Percentiles rank a stretch among this genome's conserved stretches.
phyloP scores from a whole-genome alignment of 2,797 vertebrate genomes.

The Cossypha niveicapilla region DNA sequence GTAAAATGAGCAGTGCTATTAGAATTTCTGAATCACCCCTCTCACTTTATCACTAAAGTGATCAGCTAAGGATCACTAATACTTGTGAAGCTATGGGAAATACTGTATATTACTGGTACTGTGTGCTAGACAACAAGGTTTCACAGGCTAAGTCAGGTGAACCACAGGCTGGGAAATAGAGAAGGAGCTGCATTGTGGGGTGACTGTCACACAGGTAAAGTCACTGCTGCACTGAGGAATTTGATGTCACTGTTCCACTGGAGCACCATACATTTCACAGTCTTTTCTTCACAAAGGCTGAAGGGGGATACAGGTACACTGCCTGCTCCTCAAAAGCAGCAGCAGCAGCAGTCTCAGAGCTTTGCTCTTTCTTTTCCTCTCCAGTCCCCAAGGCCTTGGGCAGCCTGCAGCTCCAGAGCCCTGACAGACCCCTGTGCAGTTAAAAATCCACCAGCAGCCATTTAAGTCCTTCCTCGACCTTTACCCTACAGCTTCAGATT shows the following conservation, averaged over 20 bases:
- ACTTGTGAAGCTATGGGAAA: not conserved
- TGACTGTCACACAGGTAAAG: not conserved
- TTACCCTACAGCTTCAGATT: not conserved
- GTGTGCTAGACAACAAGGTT: no score
- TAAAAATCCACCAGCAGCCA: not conserved
- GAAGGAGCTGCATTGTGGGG: not conserved
- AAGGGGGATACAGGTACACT: not conserved
- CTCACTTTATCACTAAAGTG: not conserved
- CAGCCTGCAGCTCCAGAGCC: not conserved
- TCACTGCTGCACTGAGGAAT: not conserved
- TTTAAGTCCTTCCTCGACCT: not conserved
- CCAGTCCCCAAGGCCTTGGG: rapidly evolving
- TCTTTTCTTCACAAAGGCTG: not conserved
- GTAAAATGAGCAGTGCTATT: not conserved
- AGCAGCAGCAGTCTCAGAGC: not conserved
- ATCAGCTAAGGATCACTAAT: not conserved
- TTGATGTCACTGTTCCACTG: not conserved
- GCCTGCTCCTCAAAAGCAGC: not conserved
- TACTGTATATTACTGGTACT: not conserved
- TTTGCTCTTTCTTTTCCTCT: not conserved
- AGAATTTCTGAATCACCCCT: not conserved
- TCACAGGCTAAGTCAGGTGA: not conserved
- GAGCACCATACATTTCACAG: not conserved
- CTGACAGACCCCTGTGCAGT: not conserved
- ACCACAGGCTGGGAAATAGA: not conserved